These are phyloP conservation scores for Anisognathus igniventris DNA, from an alignment of 2,797 vertebrate species.

Conservation along the genomic window DNA sequence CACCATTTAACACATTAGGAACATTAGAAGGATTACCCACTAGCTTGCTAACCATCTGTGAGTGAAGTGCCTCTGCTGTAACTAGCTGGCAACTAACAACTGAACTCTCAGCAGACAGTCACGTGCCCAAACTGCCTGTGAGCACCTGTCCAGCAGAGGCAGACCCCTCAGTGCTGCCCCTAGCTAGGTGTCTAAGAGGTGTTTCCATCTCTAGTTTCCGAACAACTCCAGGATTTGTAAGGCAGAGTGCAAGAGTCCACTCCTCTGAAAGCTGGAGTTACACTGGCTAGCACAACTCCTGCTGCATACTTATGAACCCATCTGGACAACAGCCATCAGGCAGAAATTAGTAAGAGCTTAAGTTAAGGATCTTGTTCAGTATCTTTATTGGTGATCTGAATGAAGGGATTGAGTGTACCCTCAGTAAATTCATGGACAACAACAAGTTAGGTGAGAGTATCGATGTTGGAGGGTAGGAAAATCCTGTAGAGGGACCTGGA, in stretches of 20 bases:
- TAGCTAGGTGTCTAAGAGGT: background rate
- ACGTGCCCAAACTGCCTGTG: background rate
- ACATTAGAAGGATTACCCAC: background rate
- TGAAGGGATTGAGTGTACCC: background rate
- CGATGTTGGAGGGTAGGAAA: accelerated
- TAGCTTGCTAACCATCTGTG: background rate
- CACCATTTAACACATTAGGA: background rate
- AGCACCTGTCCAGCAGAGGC: background rate
- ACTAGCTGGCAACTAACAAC: background rate
- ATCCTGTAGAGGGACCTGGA: background rate
- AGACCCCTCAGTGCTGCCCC: background rate
- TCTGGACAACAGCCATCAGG: background rate
- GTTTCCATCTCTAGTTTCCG: background rate
- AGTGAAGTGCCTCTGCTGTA: background rate
- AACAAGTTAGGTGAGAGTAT: background rate
- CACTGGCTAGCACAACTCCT: background rate
- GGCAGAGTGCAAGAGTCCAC: background rate
- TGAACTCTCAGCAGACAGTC: background rate
- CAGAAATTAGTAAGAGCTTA: background rate
- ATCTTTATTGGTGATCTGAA: background rate
- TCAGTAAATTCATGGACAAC: accelerated
- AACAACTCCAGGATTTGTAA: background rate
- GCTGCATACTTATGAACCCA: background rate
- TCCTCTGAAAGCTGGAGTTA: background rate
- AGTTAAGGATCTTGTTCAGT: background rate